These are phyloP conservation scores for Nibea coibor DNA, from an alignment of 2,113 vertebrate genomes.

Conservation along the genomic window DNA sequence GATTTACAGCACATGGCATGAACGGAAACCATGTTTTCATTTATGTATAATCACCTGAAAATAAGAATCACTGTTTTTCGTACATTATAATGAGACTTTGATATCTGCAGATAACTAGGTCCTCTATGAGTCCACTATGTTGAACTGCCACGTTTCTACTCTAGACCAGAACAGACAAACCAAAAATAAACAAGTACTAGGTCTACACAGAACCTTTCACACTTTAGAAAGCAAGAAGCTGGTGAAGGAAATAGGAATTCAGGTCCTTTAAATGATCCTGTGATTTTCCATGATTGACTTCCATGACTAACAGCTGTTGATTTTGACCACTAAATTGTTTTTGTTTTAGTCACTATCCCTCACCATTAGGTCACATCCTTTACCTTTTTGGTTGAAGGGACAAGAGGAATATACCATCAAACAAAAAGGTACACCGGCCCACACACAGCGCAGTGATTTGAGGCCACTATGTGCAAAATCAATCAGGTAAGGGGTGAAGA, in stretches of 20 bases:
- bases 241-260: not conserved
- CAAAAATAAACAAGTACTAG: no score
- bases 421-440: constrained; percentile 10
- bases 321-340: not conserved
- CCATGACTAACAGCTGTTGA: not conserved
- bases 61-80: no score
- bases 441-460: constrained; percentile 29
- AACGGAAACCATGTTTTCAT: no score
- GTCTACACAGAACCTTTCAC: no score
- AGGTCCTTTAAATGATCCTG: not conserved
- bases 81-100: no score
- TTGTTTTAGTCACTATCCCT: not conserved
- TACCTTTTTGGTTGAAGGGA: not conserved
- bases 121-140: no score
- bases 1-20: no score
- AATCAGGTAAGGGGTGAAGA: constrained; percentile 51
- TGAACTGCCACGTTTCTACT: no score
- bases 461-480: constrained; percentile 49
- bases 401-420: constrained; percentile 9
- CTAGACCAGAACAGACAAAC: no score
- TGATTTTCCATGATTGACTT: not conserved
- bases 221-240: not conserved
- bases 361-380: not conserved
- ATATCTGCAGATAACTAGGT: no score
- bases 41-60: no score